Percentiles rank a stretch among this genome's conserved stretches.
phyloP scores from a whole-genome alignment of 1,140 invertebrate species.

The Drosophila mayri region DNA sequence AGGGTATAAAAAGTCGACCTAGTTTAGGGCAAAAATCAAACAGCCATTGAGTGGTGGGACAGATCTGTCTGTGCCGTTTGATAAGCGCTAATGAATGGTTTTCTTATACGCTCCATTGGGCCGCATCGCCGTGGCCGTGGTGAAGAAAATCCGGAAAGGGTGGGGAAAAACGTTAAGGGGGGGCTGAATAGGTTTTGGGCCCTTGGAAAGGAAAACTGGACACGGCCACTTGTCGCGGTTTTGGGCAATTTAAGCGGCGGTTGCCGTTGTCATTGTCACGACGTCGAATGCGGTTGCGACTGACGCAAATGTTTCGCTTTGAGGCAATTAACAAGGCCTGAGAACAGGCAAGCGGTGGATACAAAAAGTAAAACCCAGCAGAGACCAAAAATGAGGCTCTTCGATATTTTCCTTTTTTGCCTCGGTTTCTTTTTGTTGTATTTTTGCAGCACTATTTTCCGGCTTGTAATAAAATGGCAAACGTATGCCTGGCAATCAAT shows the following conservation, averaged over 20 bases:
- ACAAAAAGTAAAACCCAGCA: background rate
- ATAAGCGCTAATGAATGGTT: conserved; percentile 83
- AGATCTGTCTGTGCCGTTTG: conserved; percentile 66
- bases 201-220: conserved; percentile 29
- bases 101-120: conserved; percentile 80
- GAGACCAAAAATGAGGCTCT: conserved; percentile 38
- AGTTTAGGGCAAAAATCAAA: conserved; percentile 77
- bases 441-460: conserved; percentile 47
- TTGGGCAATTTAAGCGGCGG: conserved; percentile 82
- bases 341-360: conserved; percentile 30
- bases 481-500: conserved; percentile 79
- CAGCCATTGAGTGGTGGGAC: conserved; percentile 64
- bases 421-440: conserved; percentile 11
- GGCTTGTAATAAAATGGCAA: conserved; percentile 77
- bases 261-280: conserved; percentile 76
- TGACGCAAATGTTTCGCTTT: conserved; percentile 83
- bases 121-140: conserved; percentile 33
- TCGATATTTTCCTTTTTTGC: conserved; percentile 7
- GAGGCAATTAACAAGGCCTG: conserved; percentile 75
- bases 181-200: background rate
- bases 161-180: conserved; percentile 8
- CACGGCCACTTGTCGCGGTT: conserved; percentile 79
- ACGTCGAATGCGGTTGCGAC: conserved; percentile 64
- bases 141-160: conserved; percentile 28
- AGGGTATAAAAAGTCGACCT: conserved; percentile 37